Base-by-base conservation (phyloP, 2,113 vertebrate species). In the Solea senegalensis region DNA sequence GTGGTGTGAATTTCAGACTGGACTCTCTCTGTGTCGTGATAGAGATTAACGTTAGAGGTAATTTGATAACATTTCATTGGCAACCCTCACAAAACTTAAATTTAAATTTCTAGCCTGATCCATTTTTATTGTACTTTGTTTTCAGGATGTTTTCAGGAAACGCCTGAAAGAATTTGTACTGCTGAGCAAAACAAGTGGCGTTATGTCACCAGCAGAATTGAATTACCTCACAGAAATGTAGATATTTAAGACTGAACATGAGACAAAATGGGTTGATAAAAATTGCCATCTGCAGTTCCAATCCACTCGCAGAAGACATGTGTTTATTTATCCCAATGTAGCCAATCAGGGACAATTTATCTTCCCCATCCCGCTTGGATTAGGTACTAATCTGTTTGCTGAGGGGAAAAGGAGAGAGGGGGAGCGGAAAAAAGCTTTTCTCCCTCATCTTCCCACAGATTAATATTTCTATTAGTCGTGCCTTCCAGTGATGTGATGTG, bases 331-430 rank as follows among this genome's bases (percentile, higher is more conserved):
- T 75, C 66, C 73, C 73, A 69, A 74, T 81, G 72, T 80, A 87
- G 76, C 81, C 80, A 89, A 87, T 90, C 87, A 74, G 80, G 79
- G 68, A 65, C 80, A 83, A 77, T 92, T 88, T 75, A 86, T 84
- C 77, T 87, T 62, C 74, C 65, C 65, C 82, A 88, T 88, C 88
- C 84, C 27, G 56, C 66, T 68, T 78, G 88, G 86, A 92, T 93
- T 90, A 91, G 43, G 65, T 34, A 70, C 78, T 91, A 90, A 93
- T 90, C 91, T 92, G 86, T 87, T 89, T 81, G 75, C 80, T 79
- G 75, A 88, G 82, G 78, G 78, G 69, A 67, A 67, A 81, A 82
- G 44, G 66, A 69, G 69, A 77, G 68, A 74, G 55, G 83, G 62
- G 57, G 67, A 69, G 60, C 27, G 63, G 21, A 26, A 48, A 80